phyloP scores from a whole-genome alignment of 2,113 vertebrate species.

The Caretta caretta region DNA sequence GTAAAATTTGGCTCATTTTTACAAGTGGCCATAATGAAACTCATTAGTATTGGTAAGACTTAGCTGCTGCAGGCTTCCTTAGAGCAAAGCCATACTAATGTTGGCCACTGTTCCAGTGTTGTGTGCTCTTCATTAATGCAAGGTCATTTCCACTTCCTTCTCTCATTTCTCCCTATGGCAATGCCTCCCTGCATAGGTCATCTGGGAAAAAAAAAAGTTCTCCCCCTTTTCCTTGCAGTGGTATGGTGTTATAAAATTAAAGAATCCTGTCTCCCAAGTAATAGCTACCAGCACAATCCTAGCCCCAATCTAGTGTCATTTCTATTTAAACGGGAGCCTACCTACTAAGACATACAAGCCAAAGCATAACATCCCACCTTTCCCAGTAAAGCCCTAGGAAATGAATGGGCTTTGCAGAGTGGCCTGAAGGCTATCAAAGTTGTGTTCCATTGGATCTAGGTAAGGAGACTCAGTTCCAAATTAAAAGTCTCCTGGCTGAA shows the following conservation, averaged over 20 bases:
- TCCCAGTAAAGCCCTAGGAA: neutral
- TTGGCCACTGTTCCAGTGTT: slow-evolving; percentile 9
- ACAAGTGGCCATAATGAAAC: slow-evolving; percentile 28
- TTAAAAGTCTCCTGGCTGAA: neutral
- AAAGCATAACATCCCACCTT: neutral
- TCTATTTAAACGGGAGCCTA: neutral
- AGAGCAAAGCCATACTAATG: slow-evolving; percentile 18
- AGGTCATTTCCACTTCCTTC: slow-evolving; percentile 63
- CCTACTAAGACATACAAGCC: neutral
- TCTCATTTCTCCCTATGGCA: slow-evolving; percentile 19
- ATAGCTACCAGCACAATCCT: neutral
- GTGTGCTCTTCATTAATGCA: slow-evolving; percentile 48
- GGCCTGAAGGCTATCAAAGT: neutral
- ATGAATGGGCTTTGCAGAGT: accelerated
- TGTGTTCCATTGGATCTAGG: neutral
- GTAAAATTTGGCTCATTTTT: slow-evolving; percentile 61
- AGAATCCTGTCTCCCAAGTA: neutral
- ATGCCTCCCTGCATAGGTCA: neutral
- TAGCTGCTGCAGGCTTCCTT: slow-evolving; percentile 56
- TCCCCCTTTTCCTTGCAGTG: slow-evolving; percentile 10
- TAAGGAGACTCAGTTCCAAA: neutral
- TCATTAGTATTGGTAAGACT: slow-evolving; percentile 65
- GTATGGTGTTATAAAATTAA: accelerated
- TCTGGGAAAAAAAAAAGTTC: neutral
- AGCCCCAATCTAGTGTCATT: neutral